Evolutionary conservation across 2,113 vertebrate genomes (phyloP), one percentile per base, ranked within the genome.

Genomic region (Psophia crepitans): DNA sequence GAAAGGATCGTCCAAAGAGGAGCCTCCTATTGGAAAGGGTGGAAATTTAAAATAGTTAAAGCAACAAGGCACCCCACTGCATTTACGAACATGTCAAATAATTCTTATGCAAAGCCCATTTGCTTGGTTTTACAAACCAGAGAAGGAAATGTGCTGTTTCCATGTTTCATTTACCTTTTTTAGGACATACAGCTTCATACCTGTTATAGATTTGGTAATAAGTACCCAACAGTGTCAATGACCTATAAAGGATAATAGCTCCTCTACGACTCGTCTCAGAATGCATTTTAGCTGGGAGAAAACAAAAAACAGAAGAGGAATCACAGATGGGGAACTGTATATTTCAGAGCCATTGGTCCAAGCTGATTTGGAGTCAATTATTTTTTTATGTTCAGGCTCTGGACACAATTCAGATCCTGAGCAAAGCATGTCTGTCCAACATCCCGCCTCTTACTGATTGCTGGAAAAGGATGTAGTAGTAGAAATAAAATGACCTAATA

Each of bases 281-380:
- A 90, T 19, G 41, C 18, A 69, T 77, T 94, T 89, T 58, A 85
- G 22, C 14, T 69, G n/a, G 49, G 84, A 75, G 61, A 85, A 32
- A 84, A 75, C 28, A 74, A 63, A 33, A 65, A 68, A 77, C 8
- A 79, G 39, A 58, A 75, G 27, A 1, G 1, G 35, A 79, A 12
- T 33, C 65, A 89, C 79, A 96, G 63, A 77, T 93, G 44, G 64
- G 27, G 32, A 78, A 71, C 32, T 68, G 22, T 27, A 39, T 78
- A 66, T 84, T 96, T 84, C 46, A 87, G 39, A 73, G 56, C 33
- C 83, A 33, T 16, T 75, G 56, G n/a, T 83, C 57, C 83, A 85
- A 75, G 66, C 6, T 83, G 46, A 70, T 93, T 81, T 64, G 49
- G 33, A 84, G n/a, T 84, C 17, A 93, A 56, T 89, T 66, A 81